Evolutionary conservation across 2,113 vertebrate species (phyloP).

Genomic region (Verasper variegatus): DNA sequence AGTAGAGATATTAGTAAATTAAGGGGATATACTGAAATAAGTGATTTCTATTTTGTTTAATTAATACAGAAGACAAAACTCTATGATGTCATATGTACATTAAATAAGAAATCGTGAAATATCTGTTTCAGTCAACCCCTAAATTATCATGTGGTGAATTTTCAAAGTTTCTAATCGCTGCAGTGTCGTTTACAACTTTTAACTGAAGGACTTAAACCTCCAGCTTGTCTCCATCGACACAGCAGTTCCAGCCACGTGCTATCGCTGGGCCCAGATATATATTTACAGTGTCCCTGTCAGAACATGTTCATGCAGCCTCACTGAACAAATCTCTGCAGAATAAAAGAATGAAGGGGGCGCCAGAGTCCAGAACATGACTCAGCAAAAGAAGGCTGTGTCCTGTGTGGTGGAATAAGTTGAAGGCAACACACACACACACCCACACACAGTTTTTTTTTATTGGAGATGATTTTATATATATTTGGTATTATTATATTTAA

Average conservation of each 20-base stretch:
- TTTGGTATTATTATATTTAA: background rate
- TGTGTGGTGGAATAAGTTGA: slow-evolving; percentile 23
- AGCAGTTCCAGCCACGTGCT: slow-evolving; percentile 51
- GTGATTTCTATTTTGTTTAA: too few species aligned
- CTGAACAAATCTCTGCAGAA: slow-evolving; percentile 58
- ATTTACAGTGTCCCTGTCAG: slow-evolving; percentile 77
- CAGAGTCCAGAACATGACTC: slow-evolving; percentile 51
- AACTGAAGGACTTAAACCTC: background rate
- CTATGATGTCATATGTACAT: too few species aligned
- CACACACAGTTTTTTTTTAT: background rate
- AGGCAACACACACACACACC: background rate
- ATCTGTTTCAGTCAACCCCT: background rate
- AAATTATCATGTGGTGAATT: too few species aligned
- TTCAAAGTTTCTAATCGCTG: background rate
- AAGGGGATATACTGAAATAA: too few species aligned
- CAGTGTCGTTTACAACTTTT: slow-evolving; percentile 12
- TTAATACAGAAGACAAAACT: too few species aligned
- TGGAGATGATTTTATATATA: background rate
- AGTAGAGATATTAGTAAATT: background rate
- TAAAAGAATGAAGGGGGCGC: slow-evolving; percentile 8
- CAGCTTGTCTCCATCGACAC: slow-evolving; percentile 8
- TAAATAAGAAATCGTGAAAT: background rate
- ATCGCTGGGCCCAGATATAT: slow-evolving; percentile 52
- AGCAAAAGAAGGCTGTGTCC: slow-evolving; percentile 28
- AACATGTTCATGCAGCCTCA: slow-evolving; percentile 66